Percentiles rank a stretch among this genome's conserved stretches.
phyloP scores from a whole-genome alignment of 2,888 invertebrate species.

The Chrysodeixis includens region DNA sequence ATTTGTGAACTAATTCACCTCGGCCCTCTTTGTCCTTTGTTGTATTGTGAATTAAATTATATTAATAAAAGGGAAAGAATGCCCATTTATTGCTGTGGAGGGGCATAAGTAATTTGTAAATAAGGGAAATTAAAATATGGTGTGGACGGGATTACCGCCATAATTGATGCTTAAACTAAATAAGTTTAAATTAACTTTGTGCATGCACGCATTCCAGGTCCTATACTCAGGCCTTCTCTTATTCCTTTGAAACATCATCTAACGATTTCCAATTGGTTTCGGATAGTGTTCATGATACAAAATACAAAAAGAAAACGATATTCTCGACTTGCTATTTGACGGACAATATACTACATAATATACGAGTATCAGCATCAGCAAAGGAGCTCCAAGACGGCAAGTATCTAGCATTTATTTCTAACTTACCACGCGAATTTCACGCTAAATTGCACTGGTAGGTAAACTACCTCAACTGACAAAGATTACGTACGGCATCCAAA shows the following conservation, averaged over 20 bases:
- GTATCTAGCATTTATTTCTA: no score
- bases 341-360: no score
- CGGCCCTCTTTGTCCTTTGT: slow-evolving; percentile 59
- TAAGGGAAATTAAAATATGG: neutral
- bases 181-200: no score
- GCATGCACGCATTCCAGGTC: no score
- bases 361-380: no score
- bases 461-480: neutral
- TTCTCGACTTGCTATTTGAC: no score
- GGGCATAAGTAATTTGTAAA: neutral
- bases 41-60: slow-evolving; percentile 66
- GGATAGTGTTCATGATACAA: no score
- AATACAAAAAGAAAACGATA: no score
- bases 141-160: neutral
- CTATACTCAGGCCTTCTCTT: no score
- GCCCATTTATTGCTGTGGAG: slow-evolving; percentile 15
- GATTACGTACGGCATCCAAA: neutral
- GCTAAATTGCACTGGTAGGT: neutral
- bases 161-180: neutral
- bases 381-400: no score
- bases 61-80: slow-evolving; percentile 46
- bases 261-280: no score
- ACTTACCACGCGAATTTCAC: neutral
- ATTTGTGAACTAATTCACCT: slow-evolving; percentile 60
- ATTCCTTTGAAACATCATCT: no score